A percentile compares a stretch with the other conserved stretches of the same genome.
phyloP scores from a whole-genome alignment of 2,113 vertebrate genomes.

The Gymnogyps californianus region DNA sequence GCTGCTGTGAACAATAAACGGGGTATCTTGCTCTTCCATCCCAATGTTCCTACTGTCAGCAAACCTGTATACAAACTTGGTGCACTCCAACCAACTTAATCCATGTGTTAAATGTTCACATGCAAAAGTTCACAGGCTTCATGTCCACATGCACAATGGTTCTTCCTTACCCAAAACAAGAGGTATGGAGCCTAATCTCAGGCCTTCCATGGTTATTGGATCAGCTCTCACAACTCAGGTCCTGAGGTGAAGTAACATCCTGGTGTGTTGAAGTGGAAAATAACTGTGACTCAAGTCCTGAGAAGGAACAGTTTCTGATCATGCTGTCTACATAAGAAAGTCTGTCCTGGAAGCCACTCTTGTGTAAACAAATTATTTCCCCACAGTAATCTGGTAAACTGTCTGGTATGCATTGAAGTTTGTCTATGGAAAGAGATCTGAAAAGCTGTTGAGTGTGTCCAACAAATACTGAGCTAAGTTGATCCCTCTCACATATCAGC shows the following conservation, averaged over 20 bases:
- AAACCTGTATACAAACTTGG: neutral
- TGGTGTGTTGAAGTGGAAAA: neutral
- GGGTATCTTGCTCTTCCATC: neutral
- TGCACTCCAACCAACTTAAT: neutral
- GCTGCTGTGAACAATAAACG: neutral
- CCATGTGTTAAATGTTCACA: neutral
- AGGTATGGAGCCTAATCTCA: neutral
- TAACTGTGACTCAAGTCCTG: neutral
- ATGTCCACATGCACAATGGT: accelerated
- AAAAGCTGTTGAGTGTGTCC: neutral
- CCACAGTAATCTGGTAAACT: neutral
- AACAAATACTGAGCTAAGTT: neutral
- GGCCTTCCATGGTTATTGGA: neutral
- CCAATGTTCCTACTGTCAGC: neutral
- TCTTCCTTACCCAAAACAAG: neutral
- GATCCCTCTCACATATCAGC: neutral
- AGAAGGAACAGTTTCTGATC: neutral
- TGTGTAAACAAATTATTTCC: neutral
- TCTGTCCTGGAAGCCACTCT: neutral
- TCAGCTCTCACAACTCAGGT: neutral
- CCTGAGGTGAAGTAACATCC: neutral
- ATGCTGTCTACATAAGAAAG: neutral
- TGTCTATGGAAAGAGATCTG: neutral
- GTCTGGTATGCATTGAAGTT: neutral
- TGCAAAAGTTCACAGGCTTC: neutral